Base-by-base conservation (phyloP, 1,140 invertebrate species). In the Leptinotarsa defecta region DNA sequence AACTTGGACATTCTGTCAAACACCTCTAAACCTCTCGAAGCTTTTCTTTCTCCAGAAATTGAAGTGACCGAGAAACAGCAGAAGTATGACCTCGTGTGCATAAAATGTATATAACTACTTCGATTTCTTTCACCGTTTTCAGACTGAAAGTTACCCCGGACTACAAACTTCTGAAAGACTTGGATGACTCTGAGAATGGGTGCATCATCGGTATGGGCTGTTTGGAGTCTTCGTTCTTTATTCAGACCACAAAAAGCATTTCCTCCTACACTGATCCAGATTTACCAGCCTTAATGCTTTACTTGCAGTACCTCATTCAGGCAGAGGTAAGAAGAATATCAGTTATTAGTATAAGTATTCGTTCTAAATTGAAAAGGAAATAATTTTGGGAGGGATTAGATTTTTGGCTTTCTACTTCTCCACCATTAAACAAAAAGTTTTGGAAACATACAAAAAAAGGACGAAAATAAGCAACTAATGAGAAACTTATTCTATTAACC, bases 241-340 rank as follows among this genome's bases (percentile, higher is more conserved):
- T 88, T 74, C 94, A 94, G 83, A 86, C 89, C 22, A 89, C 89
- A 65, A 89, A 89, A 20, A 90, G 90, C 75, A 90, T 95, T 49
- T 88, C 84, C 1, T 89, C 92, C 62, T 91, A 89, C 81, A 84
- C 88, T 22, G 86, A 93, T 84, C 87, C 88, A 2, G 92, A 94
- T 86, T 84, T 93, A 19, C 91, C 95, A 3, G 89, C 93, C 57
- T 86, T 97, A 17, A 86, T 92, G 70, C 91, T 96, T 27, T 92
- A 93, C 74, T 87, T 96, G 64, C 93, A 96, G 84, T 97, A 97
- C 86, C 90, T 97, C 62, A 93, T 90, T 15, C 95, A 97, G 87
- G 87, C 93, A 0, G 95, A 97, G 87, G 92, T 94, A 85, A 78
- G 77, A 62, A 62, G 6, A 68, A 62, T 49, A 2, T n/a, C 20